A percentile compares a stretch with the other conserved stretches of the same genome.
Conservation (phyloP, 1,140 invertebrate species). For the Chionoecetes opilio region DNA sequence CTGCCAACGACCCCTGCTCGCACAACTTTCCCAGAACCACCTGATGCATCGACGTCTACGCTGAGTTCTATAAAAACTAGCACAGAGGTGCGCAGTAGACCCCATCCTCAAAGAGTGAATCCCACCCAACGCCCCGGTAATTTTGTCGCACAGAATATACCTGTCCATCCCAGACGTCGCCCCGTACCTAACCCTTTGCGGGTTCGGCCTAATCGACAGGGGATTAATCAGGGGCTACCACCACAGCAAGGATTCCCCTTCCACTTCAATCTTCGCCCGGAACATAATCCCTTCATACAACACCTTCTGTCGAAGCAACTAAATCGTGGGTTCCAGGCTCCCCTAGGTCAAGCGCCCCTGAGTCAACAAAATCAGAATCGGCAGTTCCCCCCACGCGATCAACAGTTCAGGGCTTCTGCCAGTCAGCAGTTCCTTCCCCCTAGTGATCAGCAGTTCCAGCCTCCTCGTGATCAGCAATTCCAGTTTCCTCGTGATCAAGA, state of each 20-base stretch:
- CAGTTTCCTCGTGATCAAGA: not conserved
- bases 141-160: not conserved
- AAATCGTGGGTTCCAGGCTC: not conserved
- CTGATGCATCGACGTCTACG: not conserved
- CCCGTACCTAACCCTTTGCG: not conserved
- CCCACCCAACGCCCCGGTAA: not conserved
- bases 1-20: not conserved
- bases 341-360: not conserved
- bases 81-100: not conserved
- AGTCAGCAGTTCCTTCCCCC: not conserved
- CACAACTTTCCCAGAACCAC: not conserved
- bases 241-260: not conserved
- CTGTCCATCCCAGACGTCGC: not conserved
- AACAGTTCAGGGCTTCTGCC: not conserved
- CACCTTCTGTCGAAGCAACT: not conserved
- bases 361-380: not conserved
- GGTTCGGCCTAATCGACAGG: not conserved
- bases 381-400: not conserved
- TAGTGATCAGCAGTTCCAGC: not conserved
- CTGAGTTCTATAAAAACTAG: not conserved
- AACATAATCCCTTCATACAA: not conserved
- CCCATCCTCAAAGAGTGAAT: not conserved
- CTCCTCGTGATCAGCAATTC: not conserved
- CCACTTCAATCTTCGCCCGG: not conserved
- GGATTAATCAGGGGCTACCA: not conserved